Conservation (phyloP, 2,888 invertebrate species). For the Troides aeacus region DNA sequence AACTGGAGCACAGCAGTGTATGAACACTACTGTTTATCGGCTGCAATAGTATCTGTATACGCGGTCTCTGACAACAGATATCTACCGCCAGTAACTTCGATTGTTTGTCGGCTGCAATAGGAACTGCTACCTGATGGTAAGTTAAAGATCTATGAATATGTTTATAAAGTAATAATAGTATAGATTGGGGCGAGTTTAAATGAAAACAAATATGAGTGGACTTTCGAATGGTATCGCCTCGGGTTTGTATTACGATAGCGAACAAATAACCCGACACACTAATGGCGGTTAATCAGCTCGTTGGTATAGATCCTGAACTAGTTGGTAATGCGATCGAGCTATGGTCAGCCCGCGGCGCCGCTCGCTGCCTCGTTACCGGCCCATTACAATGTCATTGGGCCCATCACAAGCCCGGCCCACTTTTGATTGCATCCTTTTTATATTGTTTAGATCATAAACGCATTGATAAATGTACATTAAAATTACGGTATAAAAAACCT, state of each 20-base stretch:
- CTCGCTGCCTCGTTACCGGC: conserved; percentile 41
- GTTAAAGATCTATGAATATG: no score
- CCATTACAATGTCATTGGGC: conserved; percentile 48
- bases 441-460: not conserved
- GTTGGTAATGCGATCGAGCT: conserved; percentile 30
- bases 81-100: no score
- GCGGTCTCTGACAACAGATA: no score
- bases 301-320: conserved; percentile 24
- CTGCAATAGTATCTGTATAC: no score
- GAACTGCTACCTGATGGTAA: no score
- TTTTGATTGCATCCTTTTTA: conserved; percentile 23
- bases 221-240: conserved; percentile 12
- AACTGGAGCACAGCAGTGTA: no score
- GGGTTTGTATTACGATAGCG: conserved; percentile 17
- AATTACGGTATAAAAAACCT: no score
- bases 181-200: not conserved
- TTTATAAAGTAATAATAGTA: not conserved
- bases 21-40: no score
- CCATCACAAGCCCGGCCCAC: conserved; percentile 33
- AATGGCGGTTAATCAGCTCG: conserved; percentile 25
- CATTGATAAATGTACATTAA: no score
- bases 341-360: conserved; percentile 36
- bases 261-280: conserved; percentile 14
- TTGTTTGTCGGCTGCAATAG: no score
- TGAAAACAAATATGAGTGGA: conserved; percentile 14